Base-by-base conservation (phyloP, 2,888 invertebrate species). In the Muscina levida region DNA sequence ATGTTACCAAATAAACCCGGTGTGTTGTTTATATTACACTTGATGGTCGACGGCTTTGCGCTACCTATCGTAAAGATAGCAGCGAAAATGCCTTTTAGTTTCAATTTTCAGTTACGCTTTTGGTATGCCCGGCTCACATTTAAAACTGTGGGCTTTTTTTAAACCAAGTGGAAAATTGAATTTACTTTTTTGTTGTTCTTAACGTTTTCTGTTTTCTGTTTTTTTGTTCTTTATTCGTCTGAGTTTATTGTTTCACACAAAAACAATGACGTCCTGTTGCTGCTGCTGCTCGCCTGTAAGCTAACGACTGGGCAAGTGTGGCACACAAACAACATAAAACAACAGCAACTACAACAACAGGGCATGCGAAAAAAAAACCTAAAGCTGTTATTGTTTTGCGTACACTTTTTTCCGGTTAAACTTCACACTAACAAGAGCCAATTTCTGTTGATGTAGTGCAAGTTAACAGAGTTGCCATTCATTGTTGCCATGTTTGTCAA, bases 81-180 rank as follows among this genome's bases (percentile, higher is more conserved):
- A n/a, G n/a, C n/a, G n/a, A n/a, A n/a, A n/a, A n/a, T n/a, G n/a
- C n/a, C n/a, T n/a, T n/a, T n/a, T n/a, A n/a, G n/a, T 42, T 42
- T 56, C 56, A 13, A 42, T 62, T 22, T 42, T 53, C 22, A n/a
- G 22, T 39, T 37, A 26, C 13, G 26, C 22, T 26, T 24, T 17
- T 56, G 22, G 56, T 56, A 5, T 26, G 13, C 31, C n/a, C n/a
- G 37, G 39, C 42, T 62, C 39, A 42, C 19, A 19, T 48, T 48
- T 19, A 48, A 17, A 48, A 48, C 62, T 62, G 17, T 22, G 17
- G 62, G 62, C 62, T 19, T 62, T 13, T 17, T 42, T 42, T 22
- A 62, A 62, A 62, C 62, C 62, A 62, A 62, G 62, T 39, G 62
- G 42, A 62, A 62, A 62, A 62, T 42, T 42, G 17, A 62, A 62